Base-by-base conservation (phyloP, 2,797 vertebrate species). In the Darevskia nairensis region DNA sequence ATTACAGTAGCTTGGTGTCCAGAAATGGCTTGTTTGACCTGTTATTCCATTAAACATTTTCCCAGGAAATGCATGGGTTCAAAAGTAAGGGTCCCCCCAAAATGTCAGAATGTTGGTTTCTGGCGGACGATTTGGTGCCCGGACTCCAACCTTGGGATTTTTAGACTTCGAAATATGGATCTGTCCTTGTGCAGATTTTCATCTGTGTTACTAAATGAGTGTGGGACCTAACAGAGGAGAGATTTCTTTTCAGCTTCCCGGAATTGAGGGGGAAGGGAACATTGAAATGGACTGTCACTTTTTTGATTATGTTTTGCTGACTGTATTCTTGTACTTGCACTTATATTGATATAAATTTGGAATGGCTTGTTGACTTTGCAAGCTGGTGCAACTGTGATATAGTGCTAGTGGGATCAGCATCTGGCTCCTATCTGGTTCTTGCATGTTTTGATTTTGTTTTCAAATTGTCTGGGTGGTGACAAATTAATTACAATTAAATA, bases 401-500 rank as follows among this genome's bases (percentile, higher is more conserved):
- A 29, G 59, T 80, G 13, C 64, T 84, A 68, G 7, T 86, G 77
- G 84, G 46, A 86, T 82, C 55, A 69, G 46, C 88, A 21, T 79
- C 35, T 84, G 41, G 69, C 32, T 46, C 83, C 76, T 93, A 88
- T 90, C 80, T 89, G 94, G 86, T 86, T 90, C 44, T 91, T n/a
- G 72, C 50, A 85, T 89, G 78, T 89, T 90, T 88, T 81, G 77
- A 83, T 89, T 93, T 90, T 88, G 87, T 85, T 92, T 95, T 91
- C 83, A 92, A 89, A 78, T 89, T 64, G 91, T 94, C 59, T 89
- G 84, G 88, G 75, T 93, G 72, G 85, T 94, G 88, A 94, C 91
- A 95, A 94, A 95, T 95, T 93, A 95, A 94, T 95, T 95, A 78
- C 69, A 94, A 86, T 85, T 86, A 93, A 93, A 91, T 88, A 89